phyloP scores from a whole-genome alignment of 1,140 invertebrate genomes.

The Drosophila repletoides region DNA sequence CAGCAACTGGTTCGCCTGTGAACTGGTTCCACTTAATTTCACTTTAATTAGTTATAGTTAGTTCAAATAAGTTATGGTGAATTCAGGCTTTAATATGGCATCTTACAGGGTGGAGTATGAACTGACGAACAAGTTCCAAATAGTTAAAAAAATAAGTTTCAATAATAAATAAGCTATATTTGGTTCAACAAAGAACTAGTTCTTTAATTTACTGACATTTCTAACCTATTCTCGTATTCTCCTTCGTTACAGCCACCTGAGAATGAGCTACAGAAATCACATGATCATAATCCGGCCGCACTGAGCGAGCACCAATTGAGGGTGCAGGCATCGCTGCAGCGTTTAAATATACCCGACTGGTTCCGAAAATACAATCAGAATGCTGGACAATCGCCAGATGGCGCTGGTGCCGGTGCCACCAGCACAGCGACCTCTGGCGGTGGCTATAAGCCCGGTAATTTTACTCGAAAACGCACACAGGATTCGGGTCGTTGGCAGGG shows the following conservation, averaged over 20 bases:
- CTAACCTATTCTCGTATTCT: constrained; percentile 51
- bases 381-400: constrained; percentile 81
- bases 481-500: constrained; percentile 88
- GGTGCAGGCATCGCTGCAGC: constrained; percentile 94
- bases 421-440: constrained; percentile 21
- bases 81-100: too few relatives aligned
- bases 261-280: constrained; percentile 93
- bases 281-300: constrained; percentile 84
- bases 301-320: constrained; percentile 95
- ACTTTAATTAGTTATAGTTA: too few relatives aligned
- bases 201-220: not conserved
- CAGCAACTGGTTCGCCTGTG: too few relatives aligned
- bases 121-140: too few relatives aligned
- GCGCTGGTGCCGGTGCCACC: not conserved
- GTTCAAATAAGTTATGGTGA: too few relatives aligned
- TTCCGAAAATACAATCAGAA: constrained; percentile 82
- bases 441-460: constrained; percentile 74
- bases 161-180: too few relatives aligned
- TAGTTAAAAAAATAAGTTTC: too few relatives aligned
- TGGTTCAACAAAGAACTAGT: too few relatives aligned
- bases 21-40: too few relatives aligned
- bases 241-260: constrained; percentile 90
- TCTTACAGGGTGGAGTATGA: too few relatives aligned
- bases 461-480: constrained; percentile 86
- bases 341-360: constrained; percentile 97